Percentiles rank a stretch among this genome's conserved stretches.
Evolutionary conservation across 2,888 invertebrate species (phyloP).

Genomic region (Trissoscelio sp.): DNA sequence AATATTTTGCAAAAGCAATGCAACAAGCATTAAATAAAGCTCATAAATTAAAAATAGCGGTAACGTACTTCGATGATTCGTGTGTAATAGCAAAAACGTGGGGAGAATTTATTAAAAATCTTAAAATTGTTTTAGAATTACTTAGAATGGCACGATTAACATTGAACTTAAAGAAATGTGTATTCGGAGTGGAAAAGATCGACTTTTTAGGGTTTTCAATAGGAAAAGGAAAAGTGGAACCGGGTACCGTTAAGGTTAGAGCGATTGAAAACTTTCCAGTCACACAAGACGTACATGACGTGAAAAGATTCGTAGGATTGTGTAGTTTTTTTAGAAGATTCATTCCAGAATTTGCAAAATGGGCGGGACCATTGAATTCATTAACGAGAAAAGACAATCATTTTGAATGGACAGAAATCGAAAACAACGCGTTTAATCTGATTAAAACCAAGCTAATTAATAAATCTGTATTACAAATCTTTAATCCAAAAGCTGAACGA

Average conservation of each 20-base stretch:
- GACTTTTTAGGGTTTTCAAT: conserved; percentile 75
- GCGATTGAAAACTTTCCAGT: background rate
- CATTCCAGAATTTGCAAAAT: background rate
- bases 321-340: background rate
- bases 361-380: background rate
- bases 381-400: background rate
- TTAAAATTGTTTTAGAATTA: background rate
- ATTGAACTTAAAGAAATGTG: conserved; percentile 73
- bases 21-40: background rate
- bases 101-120: background rate
- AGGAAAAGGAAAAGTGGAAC: conserved; percentile 60
- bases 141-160: conserved; percentile 70
- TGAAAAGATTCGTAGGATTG: background rate
- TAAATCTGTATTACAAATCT: background rate
- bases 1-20: background rate
- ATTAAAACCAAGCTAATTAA: background rate
- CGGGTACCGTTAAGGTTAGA: conserved; percentile 42
- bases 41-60: background rate
- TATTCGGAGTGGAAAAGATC: conserved; percentile 70
- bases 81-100: background rate
- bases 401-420: background rate
- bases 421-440: background rate
- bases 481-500: background rate
- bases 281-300: background rate
- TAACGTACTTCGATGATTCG: background rate